Conservation (phyloP, 2,797 vertebrate genomes). For the Astyanax mexicanus region DNA sequence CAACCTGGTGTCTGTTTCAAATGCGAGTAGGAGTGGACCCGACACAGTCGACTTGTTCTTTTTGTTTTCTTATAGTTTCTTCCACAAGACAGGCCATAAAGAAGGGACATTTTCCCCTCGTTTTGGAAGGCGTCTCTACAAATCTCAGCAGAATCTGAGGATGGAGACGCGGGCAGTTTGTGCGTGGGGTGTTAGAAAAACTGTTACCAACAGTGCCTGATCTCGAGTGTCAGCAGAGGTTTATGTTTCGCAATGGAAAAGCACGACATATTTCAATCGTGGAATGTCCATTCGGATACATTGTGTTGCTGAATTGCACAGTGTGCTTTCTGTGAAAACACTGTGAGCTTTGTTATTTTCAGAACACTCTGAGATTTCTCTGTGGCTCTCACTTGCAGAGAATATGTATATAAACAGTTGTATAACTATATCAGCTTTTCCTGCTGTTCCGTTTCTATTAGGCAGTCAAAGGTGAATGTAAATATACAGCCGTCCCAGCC, state of each 20-base stretch:
- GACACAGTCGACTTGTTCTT: slow-evolving; percentile 79
- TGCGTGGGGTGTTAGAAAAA: slow-evolving; percentile 26
- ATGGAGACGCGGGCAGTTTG: slow-evolving; percentile 38
- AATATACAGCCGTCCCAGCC: slow-evolving; percentile 54
- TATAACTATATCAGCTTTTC: slow-evolving; percentile 60
- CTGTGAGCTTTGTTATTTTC: slow-evolving; percentile 52
- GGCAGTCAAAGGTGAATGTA: slow-evolving; percentile 53
- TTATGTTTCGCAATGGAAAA: slow-evolving; percentile 53
- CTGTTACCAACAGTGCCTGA: slow-evolving; percentile 48
- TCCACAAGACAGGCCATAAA: slow-evolving; percentile 39
- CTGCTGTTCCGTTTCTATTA: slow-evolving; percentile 59
- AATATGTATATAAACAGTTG: slow-evolving; percentile 61
- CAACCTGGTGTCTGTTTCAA: slow-evolving; percentile 69
- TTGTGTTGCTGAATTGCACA: slow-evolving; percentile 59
- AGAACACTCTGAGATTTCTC: slow-evolving; percentile 42
- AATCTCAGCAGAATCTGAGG: slow-evolving; percentile 26
- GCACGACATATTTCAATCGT: slow-evolving; percentile 49
- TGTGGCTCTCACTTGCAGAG: slow-evolving; percentile 53
- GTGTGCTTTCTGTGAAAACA: slow-evolving; percentile 59
- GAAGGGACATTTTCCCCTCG: slow-evolving; percentile 1
- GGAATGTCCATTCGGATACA: slow-evolving; percentile 54
- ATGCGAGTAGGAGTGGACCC: slow-evolving; percentile 70
- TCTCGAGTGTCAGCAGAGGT: slow-evolving; percentile 45
- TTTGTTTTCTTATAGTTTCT: slow-evolving; percentile 50
- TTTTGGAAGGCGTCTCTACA: slow-evolving; percentile 1